phyloP scores from a whole-genome alignment of 2,888 invertebrate genomes.

The Polymixis flavicincta region DNA sequence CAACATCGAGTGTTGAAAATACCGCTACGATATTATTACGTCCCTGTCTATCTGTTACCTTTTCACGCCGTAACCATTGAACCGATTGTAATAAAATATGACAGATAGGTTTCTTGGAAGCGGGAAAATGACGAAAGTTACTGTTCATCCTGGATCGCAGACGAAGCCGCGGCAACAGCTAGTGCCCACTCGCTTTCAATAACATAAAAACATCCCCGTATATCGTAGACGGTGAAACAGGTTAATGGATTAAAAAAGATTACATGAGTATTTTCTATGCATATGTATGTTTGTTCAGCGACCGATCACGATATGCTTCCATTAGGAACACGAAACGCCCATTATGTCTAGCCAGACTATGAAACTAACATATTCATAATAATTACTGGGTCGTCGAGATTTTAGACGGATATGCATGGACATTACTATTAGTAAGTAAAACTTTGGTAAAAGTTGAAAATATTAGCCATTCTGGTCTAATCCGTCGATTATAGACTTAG shows the following conservation, averaged over 20 bases:
- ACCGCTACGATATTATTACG: too few species aligned
- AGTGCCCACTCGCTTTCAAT: too few species aligned
- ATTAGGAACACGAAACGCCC: slow-evolving; percentile 39
- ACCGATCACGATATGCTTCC: slow-evolving; percentile 27
- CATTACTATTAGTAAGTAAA: not conserved
- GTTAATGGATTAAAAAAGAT: slow-evolving; percentile 24
- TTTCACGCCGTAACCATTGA: too few species aligned
- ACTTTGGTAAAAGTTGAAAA: not conserved
- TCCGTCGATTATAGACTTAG: not conserved
- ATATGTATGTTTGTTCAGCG: slow-evolving; percentile 1
- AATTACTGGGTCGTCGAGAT: slow-evolving; percentile 9
- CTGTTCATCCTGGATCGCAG: too few species aligned
- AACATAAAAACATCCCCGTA: not conserved
- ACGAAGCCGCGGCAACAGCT: too few species aligned
- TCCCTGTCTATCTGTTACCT: too few species aligned
- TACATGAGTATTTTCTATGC: slow-evolving; percentile 2
- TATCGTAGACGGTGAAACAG: not conserved
- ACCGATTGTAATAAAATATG: too few species aligned
- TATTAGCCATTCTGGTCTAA: not conserved
- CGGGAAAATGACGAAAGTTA: too few species aligned
- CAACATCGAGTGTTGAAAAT: too few species aligned
- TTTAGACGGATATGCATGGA: not conserved
- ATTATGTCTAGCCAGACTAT: slow-evolving; percentile 16
- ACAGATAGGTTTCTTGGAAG: too few species aligned
- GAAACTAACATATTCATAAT: slow-evolving; percentile 19